Conservation (phyloP, 2,113 vertebrate species). For the Donacobius atricapilla region DNA sequence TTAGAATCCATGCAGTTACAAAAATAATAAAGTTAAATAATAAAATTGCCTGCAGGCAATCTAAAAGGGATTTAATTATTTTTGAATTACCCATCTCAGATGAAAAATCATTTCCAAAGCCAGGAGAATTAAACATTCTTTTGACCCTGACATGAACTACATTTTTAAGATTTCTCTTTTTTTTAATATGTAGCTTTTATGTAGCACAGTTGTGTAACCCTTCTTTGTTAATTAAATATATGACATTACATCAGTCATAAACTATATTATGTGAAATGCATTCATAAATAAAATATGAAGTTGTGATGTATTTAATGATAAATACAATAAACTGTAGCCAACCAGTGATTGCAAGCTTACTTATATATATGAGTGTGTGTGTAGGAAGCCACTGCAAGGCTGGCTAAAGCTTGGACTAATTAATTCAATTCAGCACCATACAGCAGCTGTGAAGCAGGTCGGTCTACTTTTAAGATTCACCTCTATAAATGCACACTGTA, state of each 20-base stretch:
- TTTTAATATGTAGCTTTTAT: not conserved
- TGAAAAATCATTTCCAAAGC: constrained; percentile 1
- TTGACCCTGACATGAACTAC: constrained; percentile 9
- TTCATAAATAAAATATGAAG: not conserved
- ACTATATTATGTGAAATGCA: not conserved
- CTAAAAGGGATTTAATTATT: constrained; percentile 46
- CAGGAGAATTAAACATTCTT: constrained; percentile 18
- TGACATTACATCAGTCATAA: not conserved
- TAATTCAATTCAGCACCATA: not conserved
- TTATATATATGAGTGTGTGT: no score
- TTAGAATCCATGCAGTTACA: constrained; percentile 17
- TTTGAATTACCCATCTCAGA: constrained; percentile 2
- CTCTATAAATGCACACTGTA: not conserved
- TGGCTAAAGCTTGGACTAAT: not conserved
- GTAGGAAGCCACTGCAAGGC: not conserved
- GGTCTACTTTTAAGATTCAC: not conserved
- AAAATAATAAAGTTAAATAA: constrained; percentile 54
- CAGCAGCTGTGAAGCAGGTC: not conserved
- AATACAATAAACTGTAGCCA: not conserved
- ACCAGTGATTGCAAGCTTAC: not conserved
- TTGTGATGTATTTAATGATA: not conserved
- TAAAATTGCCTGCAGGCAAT: constrained; percentile 25
- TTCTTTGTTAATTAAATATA: not conserved
- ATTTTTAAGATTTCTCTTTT: not conserved
- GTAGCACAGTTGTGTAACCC: not conserved